phyloP scores from a whole-genome alignment of 2,888 invertebrate genomes.

The Plemyria rubiginata region DNA sequence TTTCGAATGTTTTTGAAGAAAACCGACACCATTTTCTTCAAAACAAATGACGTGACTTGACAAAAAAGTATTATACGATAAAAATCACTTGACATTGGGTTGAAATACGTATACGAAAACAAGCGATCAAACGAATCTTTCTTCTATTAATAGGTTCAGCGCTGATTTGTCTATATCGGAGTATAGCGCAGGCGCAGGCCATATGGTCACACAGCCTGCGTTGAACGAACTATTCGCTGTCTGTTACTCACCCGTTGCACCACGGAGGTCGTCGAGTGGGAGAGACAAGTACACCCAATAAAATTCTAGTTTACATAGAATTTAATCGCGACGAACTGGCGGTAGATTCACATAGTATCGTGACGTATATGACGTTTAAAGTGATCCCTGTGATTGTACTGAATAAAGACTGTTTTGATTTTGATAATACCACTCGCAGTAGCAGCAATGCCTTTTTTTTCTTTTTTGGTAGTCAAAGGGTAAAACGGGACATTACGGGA shows the following conservation, averaged over 20 bases:
- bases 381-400: too few species aligned
- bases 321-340: too few species aligned
- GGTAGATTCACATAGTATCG: too few species aligned
- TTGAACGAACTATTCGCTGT: constrained; percentile 8
- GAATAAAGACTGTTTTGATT: too few species aligned
- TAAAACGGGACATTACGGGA: too few species aligned
- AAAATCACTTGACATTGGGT: too few species aligned
- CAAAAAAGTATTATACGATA: too few species aligned
- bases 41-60: too few species aligned
- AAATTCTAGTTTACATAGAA: constrained; percentile 16
- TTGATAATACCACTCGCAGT: constrained; percentile 1
- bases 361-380: too few species aligned
- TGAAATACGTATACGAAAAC: neutral
- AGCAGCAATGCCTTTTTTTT: neutral
- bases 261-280: constrained; percentile 29
- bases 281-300: constrained; percentile 16
- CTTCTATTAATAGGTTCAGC: constrained; percentile 19
- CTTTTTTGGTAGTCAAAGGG: too few species aligned
- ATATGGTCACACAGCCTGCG: constrained; percentile 31
- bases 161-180: constrained; percentile 28
- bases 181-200: constrained; percentile 24
- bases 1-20: too few species aligned
- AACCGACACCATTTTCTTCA: too few species aligned
- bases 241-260: constrained; percentile 21
- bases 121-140: neutral